Percentiles rank a stretch among this genome's conserved stretches.
Conservation (phyloP, 2,888 invertebrate species). For the Acanthacorydalis orientalis region DNA sequence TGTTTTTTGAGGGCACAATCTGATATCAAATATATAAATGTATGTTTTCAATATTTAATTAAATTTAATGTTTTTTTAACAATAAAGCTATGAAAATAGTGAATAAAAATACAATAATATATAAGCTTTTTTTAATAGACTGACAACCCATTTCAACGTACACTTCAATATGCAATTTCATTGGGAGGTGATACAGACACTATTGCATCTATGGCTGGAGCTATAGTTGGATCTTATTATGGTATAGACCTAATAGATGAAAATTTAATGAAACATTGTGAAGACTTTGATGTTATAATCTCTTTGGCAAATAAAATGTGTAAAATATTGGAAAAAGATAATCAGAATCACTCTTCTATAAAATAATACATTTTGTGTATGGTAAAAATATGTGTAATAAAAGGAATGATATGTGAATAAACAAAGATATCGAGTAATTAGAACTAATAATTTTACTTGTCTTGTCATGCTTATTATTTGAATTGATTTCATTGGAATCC, state of each 20-base stretch:
- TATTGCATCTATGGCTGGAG: constrained; percentile 57
- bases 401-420: too few species aligned
- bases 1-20: constrained; percentile 41
- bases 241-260: constrained; percentile 36
- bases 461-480: too few species aligned
- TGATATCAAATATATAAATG: constrained; percentile 30
- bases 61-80: background rate
- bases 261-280: constrained; percentile 38
- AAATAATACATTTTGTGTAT: too few species aligned
- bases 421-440: too few species aligned
- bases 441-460: too few species aligned
- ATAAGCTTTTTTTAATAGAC: constrained; percentile 22
- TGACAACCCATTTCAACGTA: constrained; percentile 40
- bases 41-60: constrained; percentile 13
- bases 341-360: too few species aligned
- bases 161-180: constrained; percentile 50
- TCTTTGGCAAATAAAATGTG: constrained; percentile 34
- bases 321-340: background rate
- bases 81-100: background rate
- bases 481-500: too few species aligned
- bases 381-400: too few species aligned
- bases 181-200: constrained; percentile 66
- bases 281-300: constrained; percentile 33
- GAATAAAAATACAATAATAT: background rate
- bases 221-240: constrained; percentile 49